Evolutionary conservation across 2,113 vertebrate genomes (phyloP).

Genomic region (Glaucidium brasilianum): DNA sequence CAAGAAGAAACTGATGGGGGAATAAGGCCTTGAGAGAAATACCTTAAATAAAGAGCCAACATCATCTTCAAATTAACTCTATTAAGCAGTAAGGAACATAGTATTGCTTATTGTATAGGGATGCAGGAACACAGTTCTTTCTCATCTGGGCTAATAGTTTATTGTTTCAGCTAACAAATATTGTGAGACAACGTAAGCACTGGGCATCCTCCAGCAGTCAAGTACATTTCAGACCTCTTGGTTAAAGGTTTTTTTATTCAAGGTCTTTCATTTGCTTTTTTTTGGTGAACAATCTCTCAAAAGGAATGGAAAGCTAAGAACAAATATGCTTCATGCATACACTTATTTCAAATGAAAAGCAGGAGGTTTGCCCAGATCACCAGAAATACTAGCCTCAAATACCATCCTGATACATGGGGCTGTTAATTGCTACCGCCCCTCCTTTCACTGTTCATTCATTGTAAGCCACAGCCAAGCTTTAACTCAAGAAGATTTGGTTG

Average conservation of each 20-base stretch:
- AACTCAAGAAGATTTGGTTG: not conserved
- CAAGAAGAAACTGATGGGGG: not conserved
- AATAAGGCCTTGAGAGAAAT: not conserved
- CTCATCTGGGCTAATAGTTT: not conserved
- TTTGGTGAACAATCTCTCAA: not conserved
- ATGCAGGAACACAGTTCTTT: not conserved
- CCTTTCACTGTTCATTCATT: not conserved
- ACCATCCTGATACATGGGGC: not conserved
- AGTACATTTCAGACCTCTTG: not conserved
- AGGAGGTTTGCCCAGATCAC: not conserved
- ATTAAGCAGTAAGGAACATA: not conserved
- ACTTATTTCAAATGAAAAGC: not conserved
- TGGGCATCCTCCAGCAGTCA: not conserved
- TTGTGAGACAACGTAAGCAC: accelerated
- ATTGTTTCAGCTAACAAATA: not conserved
- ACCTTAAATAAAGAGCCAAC: not conserved
- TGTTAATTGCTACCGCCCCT: not conserved
- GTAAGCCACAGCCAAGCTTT: not conserved
- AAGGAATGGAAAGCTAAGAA: not conserved
- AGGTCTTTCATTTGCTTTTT: not conserved
- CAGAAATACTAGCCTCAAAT: not conserved
- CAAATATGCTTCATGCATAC: not conserved
- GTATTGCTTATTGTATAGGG: not conserved
- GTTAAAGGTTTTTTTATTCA: not conserved
- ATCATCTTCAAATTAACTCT: not conserved